Conservation (phyloP, 2,888 invertebrate species). For the Hymenopus coronatus region DNA sequence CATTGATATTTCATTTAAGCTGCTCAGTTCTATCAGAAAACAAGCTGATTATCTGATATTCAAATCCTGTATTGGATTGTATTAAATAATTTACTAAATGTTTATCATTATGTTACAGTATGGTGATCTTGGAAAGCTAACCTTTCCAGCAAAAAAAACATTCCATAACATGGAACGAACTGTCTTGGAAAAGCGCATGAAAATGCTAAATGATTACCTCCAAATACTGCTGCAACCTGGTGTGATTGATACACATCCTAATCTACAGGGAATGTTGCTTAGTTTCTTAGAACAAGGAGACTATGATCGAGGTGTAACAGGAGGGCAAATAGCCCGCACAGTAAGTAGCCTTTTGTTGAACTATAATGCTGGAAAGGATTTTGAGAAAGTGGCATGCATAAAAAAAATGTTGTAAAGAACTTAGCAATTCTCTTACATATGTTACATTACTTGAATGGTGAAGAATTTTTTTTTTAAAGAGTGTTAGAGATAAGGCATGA, state of each 20-base stretch:
- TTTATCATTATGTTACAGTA: constrained; percentile 55
- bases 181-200: constrained; percentile 81
- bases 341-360: constrained; percentile 44
- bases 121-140: constrained; percentile 70
- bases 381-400: too few species aligned
- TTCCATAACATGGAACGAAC: constrained; percentile 87
- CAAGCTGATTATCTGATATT: too few species aligned
- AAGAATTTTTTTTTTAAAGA: too few species aligned
- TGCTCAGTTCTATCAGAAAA: too few species aligned
- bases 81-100: background rate
- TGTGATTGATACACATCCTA: constrained; percentile 58
- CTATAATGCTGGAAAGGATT: too few species aligned
- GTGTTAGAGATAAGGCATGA: too few species aligned
- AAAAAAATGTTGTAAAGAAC: too few species aligned
- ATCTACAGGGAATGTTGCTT: constrained; percentile 59
- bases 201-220: constrained; percentile 77
- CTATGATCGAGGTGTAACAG: constrained; percentile 62
- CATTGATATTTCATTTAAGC: too few species aligned
- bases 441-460: too few species aligned
- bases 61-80: too few species aligned
- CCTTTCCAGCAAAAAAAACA: constrained; percentile 89
- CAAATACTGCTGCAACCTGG: constrained; percentile 63
- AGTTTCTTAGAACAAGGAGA: constrained; percentile 68
- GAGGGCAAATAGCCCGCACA: constrained; percentile 58
- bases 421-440: too few species aligned